Conservation (phyloP, 2,888 invertebrate genomes). For the Taphrorychus bicolor region DNA sequence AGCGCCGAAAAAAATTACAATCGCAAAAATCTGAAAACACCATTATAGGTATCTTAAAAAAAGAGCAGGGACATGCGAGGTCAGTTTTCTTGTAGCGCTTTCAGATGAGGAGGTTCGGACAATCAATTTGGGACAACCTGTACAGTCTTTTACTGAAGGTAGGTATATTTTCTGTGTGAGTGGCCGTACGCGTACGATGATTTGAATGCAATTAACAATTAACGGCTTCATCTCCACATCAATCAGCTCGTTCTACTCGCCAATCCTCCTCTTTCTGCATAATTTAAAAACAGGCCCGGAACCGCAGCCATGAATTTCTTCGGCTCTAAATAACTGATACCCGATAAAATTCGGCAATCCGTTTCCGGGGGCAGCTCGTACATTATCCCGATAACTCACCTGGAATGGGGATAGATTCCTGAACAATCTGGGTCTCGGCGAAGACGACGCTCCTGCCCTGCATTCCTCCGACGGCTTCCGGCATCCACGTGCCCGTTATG, state of each 20-base stretch:
- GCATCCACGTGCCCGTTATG: conserved; percentile 89
- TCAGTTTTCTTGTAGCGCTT: too few species aligned
- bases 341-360: conserved; percentile 12
- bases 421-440: conserved; percentile 95
- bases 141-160: too few species aligned
- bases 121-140: too few species aligned
- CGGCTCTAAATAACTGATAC: conserved; percentile 7
- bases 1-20: too few species aligned
- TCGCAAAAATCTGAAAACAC: too few species aligned
- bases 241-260: background rate
- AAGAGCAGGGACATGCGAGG: too few species aligned
- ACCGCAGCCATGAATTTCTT: background rate
- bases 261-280: background rate
- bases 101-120: too few species aligned
- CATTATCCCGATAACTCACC: conserved; percentile 53
- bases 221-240: background rate
- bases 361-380: background rate
- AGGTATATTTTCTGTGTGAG: too few species aligned
- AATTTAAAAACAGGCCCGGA: background rate
- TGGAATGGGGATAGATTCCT: conserved; percentile 93
- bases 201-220: background rate
- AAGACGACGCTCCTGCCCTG: conserved; percentile 84
- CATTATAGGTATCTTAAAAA: too few species aligned
- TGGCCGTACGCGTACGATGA: too few species aligned
- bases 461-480: conserved; percentile 86